Base-by-base conservation (phyloP, 2,797 vertebrate species). In the Kryptopterus vitreolus region DNA sequence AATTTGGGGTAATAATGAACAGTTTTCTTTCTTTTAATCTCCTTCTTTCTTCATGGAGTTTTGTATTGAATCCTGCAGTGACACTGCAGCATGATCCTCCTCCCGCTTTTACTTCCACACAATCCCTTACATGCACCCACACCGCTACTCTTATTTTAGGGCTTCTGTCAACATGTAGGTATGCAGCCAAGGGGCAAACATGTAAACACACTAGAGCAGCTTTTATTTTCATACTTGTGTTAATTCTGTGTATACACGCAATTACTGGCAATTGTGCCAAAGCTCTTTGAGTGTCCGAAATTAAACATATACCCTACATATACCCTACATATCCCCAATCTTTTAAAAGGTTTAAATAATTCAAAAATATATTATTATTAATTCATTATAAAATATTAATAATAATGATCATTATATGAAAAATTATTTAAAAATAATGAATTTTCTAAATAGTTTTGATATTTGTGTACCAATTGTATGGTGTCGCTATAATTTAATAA, bases 81-180 rank as follows among this genome's bases (percentile, higher is more conserved):
- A 12, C 72, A 74, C 35, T 74, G 72, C 55, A 74, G 55, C 29
- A 43, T 24, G 24, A 57, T 43, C 38, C 35, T 24, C 31, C 3
- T 72, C 50, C n/a, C n/a, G n/a, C n/a, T n/a, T 12, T 43, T 43
- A 24, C 53, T 18, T 24, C 43, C 15, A 74, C 55, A 58, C 48
- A n/a, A 22, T 13, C 53, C 22, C 11, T 9, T 26, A 58, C 48
- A 33, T 53, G 20, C 29, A 22, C 48, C 24, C n/a, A n/a, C n/a
- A n/a, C n/a, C n/a, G n/a, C n/a, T n/a, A n/a, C n/a, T n/a, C n/a
- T 74, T 59, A 74, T 74, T 79, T 53, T 79, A 63, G 69, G 13
- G n/a, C 15, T 18, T 0, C n/a, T 43, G 58, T 79, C 57, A 62
- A 16, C 46, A 62, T 52, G 57, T 20, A 72, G 78, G 29, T 26